phyloP scores from a whole-genome alignment of 2,888 invertebrate species.

The Ectropis crepuscularia region DNA sequence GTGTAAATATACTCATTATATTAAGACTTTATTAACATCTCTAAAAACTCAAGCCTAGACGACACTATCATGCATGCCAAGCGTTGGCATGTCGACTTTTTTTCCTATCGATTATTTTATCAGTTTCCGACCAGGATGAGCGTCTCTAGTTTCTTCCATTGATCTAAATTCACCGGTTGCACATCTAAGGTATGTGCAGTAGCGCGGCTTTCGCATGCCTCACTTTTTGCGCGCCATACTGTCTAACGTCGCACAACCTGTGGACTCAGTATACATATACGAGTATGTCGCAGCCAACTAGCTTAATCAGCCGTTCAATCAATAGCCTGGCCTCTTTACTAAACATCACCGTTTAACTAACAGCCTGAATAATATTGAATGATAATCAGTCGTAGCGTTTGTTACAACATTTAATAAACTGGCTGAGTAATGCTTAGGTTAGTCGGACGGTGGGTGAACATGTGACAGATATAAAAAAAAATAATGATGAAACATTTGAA shows the following conservation, averaged over 20 bases:
- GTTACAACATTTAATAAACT: too few species aligned
- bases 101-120: conserved; percentile 31
- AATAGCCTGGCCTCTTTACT: too few species aligned
- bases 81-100: conserved; percentile 31
- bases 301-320: too few species aligned
- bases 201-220: conserved; percentile 57
- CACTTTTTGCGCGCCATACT: conserved; percentile 74
- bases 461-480: too few species aligned
- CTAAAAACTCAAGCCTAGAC: conserved; percentile 6
- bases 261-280: conserved; percentile 53
- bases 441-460: too few species aligned
- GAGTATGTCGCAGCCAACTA: too few species aligned
- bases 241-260: conserved; percentile 77
- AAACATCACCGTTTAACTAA: too few species aligned
- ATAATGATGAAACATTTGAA: too few species aligned
- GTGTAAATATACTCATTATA: neutral
- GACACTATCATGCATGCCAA: conserved; percentile 7
- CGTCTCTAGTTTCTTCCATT: conserved; percentile 60
- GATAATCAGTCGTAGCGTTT: too few species aligned
- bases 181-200: conserved; percentile 57
- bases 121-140: conserved; percentile 56
- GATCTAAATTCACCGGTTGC: conserved; percentile 76
- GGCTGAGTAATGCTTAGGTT: too few species aligned
- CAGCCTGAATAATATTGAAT: too few species aligned
- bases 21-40: conserved; percentile 6